Conservation (phyloP, 2,888 invertebrate genomes). For the Lumbricus terrestris region DNA sequence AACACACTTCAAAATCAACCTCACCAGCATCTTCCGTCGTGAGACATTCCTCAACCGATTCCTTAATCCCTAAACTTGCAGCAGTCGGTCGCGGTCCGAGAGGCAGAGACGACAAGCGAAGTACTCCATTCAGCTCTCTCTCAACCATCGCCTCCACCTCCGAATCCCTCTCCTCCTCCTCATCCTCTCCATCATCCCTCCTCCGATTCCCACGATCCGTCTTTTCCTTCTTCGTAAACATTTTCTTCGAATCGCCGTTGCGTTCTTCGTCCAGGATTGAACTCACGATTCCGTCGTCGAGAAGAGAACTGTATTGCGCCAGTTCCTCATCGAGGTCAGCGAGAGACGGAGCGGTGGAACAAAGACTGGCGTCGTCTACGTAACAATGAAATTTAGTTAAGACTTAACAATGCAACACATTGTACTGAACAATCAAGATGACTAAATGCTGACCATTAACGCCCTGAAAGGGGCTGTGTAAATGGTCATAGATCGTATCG, state of each 20-base stretch:
- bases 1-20: neutral
- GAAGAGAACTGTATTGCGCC: slow-evolving; percentile 29
- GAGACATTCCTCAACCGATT: slow-evolving; percentile 62
- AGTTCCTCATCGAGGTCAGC: slow-evolving; percentile 36
- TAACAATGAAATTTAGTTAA: neutral
- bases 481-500: too few species aligned
- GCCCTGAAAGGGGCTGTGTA: too few species aligned
- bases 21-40: slow-evolving; percentile 29
- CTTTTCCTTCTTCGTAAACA: neutral
- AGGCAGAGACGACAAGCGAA: slow-evolving; percentile 26
- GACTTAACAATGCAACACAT: too few species aligned
- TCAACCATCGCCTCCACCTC: slow-evolving; percentile 31
- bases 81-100: slow-evolving; percentile 59
- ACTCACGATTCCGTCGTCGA: neutral
- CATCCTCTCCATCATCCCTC: neutral
- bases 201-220: neutral
- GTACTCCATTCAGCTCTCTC: slow-evolving; percentile 30
- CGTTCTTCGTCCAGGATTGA: neutral
- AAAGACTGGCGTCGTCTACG: slow-evolving; percentile 8
- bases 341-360: slow-evolving; percentile 29
- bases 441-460: too few species aligned
- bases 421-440: too few species aligned
- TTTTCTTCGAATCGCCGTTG: slow-evolving; percentile 4
- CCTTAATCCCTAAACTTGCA: slow-evolving; percentile 74
- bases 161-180: slow-evolving; percentile 18